Conservation (phyloP, 2,797 vertebrate species). For the Buceros bicornis region DNA sequence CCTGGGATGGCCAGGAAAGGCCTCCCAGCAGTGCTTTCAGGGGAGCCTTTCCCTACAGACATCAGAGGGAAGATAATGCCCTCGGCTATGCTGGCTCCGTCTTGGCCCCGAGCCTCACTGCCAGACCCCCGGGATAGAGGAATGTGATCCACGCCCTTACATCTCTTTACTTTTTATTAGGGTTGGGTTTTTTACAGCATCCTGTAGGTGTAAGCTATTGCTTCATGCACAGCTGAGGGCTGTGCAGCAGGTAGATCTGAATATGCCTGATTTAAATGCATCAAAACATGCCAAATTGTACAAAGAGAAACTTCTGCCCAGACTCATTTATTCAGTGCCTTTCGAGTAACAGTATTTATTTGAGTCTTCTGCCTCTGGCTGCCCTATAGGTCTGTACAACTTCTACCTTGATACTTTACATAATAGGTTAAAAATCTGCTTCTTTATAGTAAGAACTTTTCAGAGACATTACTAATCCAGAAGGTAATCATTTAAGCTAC, state of each 20-base stretch:
- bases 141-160: not conserved
- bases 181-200: not conserved
- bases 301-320: not conserved
- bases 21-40: rapidly evolving
- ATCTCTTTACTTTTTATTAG: not conserved
- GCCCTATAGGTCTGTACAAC: not conserved
- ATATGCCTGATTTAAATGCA: not conserved
- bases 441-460: not conserved
- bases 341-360: not conserved
- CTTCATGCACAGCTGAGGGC: not conserved
- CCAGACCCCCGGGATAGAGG: not conserved
- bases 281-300: not conserved
- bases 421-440: not conserved
- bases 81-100: not conserved
- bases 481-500: not conserved
- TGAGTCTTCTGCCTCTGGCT: not conserved
- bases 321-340: not conserved
- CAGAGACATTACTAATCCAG: not conserved
- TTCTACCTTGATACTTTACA: not conserved
- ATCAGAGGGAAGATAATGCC: too few relatives aligned
- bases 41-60: not conserved
- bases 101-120: not conserved
- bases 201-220: not conserved
- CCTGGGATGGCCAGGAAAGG: not conserved
- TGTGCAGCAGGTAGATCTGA: not conserved